These are phyloP conservation scores for Propithecus deckenii DNA, from an alignment of 2,797 vertebrate genomes.

Conservation along the genomic window DNA sequence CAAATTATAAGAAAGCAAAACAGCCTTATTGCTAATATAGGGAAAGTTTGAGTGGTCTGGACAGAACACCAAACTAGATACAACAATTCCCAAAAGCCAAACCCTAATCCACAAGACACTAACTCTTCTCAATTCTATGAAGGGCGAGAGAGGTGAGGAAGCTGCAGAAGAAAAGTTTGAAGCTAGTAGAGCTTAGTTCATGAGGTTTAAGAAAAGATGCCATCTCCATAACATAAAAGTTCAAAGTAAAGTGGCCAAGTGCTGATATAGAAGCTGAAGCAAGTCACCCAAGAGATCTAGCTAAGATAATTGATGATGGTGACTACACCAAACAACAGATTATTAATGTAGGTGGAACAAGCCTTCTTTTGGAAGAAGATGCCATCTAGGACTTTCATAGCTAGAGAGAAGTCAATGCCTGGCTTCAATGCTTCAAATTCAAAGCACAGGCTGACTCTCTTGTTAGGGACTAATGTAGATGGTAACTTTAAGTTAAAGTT, in stretches of 20 bases:
- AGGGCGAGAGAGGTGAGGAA: background rate
- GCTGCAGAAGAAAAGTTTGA: background rate
- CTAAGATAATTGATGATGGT: background rate
- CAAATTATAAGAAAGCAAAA: background rate
- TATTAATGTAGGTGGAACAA: background rate
- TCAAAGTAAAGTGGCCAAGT: background rate
- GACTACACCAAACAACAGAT: background rate
- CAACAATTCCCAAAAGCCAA: background rate
- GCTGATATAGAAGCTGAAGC: background rate
- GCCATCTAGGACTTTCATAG: background rate
- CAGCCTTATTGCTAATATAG: background rate
- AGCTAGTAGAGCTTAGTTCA: background rate
- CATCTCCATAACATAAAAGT: background rate
- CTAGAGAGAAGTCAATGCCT: background rate
- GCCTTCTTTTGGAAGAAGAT: background rate
- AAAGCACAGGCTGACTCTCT: background rate
- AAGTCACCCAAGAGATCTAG: background rate
- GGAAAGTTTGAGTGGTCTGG: background rate
- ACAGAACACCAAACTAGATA: background rate
- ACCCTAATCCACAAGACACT: background rate
- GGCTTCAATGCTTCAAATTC: background rate
- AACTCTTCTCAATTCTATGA: background rate
- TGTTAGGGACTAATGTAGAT: background rate
- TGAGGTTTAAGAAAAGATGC: background rate
- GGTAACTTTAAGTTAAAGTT: background rate